phyloP scores from a whole-genome alignment of 2,888 invertebrate genomes.

The Monochamus alternatus region DNA sequence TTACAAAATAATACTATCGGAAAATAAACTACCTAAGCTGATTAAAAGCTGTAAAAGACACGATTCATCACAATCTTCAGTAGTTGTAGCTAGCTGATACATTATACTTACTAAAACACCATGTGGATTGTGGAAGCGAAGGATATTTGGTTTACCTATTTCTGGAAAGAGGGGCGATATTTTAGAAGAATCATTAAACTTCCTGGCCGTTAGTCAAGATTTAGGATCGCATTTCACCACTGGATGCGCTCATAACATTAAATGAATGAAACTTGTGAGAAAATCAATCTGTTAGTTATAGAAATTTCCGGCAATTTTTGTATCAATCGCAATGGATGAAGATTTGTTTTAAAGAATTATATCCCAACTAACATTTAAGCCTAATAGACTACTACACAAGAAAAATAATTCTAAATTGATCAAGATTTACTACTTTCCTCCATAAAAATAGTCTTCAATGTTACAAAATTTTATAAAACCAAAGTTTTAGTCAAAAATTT shows the following conservation, averaged over 20 bases:
- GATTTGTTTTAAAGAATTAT: too few species aligned
- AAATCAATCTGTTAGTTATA: not conserved
- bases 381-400: too few species aligned
- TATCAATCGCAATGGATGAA: too few species aligned
- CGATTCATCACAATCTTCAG: not conserved
- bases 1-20: too few species aligned
- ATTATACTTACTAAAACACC: not conserved
- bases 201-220: not conserved
- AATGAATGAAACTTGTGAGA: not conserved
- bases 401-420: too few species aligned
- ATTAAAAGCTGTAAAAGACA: not conserved
- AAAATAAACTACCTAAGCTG: not conserved
- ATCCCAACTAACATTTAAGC: too few species aligned
- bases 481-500: too few species aligned
- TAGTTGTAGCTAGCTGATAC: conserved; percentile 1
- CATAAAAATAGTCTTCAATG: too few species aligned
- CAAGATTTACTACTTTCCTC: too few species aligned
- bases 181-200: not conserved
- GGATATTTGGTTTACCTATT: not conserved
- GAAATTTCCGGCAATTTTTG: too few species aligned
- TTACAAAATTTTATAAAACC: too few species aligned
- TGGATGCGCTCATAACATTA: not conserved
- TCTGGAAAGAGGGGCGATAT: not conserved
- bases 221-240: conserved; percentile 3
- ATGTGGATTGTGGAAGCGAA: not conserved